These are phyloP conservation scores for Paragorgia papillata DNA, from an alignment of 92 coral and sea anemone species.

Conservation along the genomic window DNA sequence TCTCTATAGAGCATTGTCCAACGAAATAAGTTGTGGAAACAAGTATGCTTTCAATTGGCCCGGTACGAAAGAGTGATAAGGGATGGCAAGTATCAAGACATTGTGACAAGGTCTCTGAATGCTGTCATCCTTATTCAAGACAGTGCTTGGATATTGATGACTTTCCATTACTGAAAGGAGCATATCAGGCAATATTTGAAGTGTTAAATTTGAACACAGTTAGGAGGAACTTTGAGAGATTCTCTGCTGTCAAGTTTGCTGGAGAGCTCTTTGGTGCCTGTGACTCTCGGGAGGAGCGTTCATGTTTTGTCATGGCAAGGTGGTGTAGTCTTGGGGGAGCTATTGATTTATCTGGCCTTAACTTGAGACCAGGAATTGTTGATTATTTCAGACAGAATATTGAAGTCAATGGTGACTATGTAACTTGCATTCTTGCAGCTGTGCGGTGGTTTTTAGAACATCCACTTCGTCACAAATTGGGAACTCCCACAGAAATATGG, in stretches of 20 bases:
- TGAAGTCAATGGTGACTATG: slow-evolving; percentile 43
- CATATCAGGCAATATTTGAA: slow-evolving; percentile 25
- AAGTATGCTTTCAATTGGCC: too few relatives aligned
- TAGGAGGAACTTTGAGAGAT: slow-evolving; percentile 10
- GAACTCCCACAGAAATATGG: slow-evolving; percentile 66
- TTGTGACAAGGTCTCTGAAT: too few relatives aligned
- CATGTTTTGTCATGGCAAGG: slow-evolving; percentile 50
- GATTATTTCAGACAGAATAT: slow-evolving; percentile 59
- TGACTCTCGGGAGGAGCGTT: slow-evolving; percentile 24
- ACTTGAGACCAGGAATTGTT: slow-evolving; percentile 71
- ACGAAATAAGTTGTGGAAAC: too few relatives aligned
- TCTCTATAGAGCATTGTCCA: too few relatives aligned
- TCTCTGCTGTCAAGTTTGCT: slow-evolving; percentile 30
- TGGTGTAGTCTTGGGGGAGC: slow-evolving; percentile 57
- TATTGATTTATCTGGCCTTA: slow-evolving; percentile 36
- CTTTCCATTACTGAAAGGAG: slow-evolving; percentile 2
- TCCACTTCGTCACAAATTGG: slow-evolving; percentile 44
- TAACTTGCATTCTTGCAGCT: slow-evolving; percentile 55
- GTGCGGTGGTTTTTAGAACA: slow-evolving; percentile 55
- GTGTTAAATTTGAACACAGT: slow-evolving; percentile 15
- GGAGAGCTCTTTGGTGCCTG: slow-evolving; percentile 34
- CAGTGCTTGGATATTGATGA: slow-evolving; percentile 8
- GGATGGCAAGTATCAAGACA: too few relatives aligned
- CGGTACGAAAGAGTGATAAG: too few relatives aligned
- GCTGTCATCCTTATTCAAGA: too few relatives aligned